Evolutionary conservation across 1,140 invertebrate genomes (phyloP), one percentile per base, ranked within the genome.

Genomic region (Microplitis demolitor): DNA sequence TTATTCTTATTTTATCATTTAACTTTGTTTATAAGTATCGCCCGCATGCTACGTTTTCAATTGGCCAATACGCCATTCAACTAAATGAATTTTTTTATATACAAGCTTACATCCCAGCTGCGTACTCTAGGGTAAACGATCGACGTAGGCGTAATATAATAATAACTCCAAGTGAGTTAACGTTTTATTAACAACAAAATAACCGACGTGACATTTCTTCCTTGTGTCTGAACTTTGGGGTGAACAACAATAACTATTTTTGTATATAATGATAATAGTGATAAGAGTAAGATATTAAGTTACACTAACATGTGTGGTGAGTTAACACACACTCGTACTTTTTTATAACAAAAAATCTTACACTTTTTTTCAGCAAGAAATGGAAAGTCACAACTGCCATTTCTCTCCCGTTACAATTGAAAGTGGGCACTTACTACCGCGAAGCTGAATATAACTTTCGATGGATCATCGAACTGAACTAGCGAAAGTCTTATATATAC

Each of bases 391-490:
- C 14, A 64, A 33, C 74, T 73, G 62, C 66, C 72, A 77, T 77
- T 76, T 77, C 74, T 77, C 74, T 78, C 74, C 78, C 77, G 78
- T 79, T 79, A 79, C 77, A 78, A 79, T 79, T 77, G 78, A 79
- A 79, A 79, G 78, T 79, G 77, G 76, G 71, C 69, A 76, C 66
- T 75, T 72, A 72, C 74, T 69, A 71, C 70, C 62, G 39, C 66
- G 68, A 62, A 34, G 51, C 39, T 45, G 39, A 45, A 45, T 11
- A 45, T 72, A 62, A 78, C 78, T 79, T 78, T 78, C 76, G 73
- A 76, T 76, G 69, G 68, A 77, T 73, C 76, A 45, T 62, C 66
- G 24, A 53, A 67, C 64, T 56, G 64, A 24, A 34, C 54, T 39
- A 58, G 71, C 63, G 71, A 72, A 72, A 72, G 71, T 72, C 66